Conservation (phyloP, 1,140 invertebrate genomes). For the Achroia grisella region DNA sequence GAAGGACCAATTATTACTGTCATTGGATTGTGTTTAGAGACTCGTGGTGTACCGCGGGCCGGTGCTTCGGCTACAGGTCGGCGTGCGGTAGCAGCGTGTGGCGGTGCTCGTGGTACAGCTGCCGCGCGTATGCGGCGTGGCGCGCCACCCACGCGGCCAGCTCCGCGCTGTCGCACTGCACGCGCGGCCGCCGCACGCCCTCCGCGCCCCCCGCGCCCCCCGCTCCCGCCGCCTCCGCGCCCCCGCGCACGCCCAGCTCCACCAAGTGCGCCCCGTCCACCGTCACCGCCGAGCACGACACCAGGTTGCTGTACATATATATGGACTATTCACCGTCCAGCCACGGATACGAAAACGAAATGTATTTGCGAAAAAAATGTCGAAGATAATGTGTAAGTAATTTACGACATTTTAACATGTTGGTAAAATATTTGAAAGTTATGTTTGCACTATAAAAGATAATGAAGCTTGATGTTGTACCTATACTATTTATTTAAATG, state of each 20-base stretch:
- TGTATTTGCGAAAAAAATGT: too few relatives aligned
- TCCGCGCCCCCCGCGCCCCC: slow-evolving; percentile 51
- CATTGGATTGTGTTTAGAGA: too few relatives aligned
- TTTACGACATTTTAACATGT: too few relatives aligned
- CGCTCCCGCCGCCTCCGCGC: slow-evolving; percentile 49
- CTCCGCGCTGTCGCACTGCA: slow-evolving; percentile 86
- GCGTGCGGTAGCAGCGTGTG: slow-evolving; percentile 72
- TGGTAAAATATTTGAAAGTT: too few relatives aligned
- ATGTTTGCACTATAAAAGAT: too few relatives aligned
- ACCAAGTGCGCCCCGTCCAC: slow-evolving; percentile 80
- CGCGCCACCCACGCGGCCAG: slow-evolving; percentile 85
- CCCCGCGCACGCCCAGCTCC: slow-evolving; percentile 82
- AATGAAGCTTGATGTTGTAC: too few relatives aligned
- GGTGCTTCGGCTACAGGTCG: slow-evolving; percentile 19
- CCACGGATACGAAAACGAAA: too few relatives aligned
- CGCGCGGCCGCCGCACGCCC: slow-evolving; percentile 81
- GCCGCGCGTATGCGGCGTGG: slow-evolving; percentile 88
- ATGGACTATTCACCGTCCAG: too few relatives aligned
- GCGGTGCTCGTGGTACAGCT: slow-evolving; percentile 86
- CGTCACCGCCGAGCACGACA: slow-evolving; percentile 75
- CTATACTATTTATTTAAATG: too few relatives aligned
- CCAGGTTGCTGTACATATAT: slow-evolving; percentile 76
- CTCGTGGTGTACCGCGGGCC: not conserved
- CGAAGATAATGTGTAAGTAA: too few relatives aligned
- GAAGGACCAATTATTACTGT: too few relatives aligned